Percentiles rank a stretch among this genome's conserved stretches.
phyloP scores from a whole-genome alignment of 2,888 invertebrate genomes.

The Lasioglossum calceatum region DNA sequence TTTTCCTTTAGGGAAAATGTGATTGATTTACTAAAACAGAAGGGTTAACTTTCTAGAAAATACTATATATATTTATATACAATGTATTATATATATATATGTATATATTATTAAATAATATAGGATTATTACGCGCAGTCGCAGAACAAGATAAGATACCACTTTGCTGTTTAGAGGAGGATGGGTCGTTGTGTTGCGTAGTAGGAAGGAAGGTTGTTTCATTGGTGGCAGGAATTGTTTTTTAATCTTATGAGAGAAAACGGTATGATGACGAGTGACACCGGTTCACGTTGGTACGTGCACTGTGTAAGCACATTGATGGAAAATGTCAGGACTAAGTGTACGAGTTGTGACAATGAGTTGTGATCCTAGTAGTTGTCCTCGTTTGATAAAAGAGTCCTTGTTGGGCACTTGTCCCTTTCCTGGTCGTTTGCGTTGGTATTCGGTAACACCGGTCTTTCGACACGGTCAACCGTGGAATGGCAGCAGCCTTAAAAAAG shows the following conservation, averaged over 20 bases:
- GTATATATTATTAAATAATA: conserved; percentile 1
- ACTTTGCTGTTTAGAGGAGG: conserved; percentile 35
- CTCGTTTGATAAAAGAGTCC: conserved; percentile 67
- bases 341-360: conserved; percentile 77
- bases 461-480: conserved; percentile 76
- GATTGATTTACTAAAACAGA: conserved; percentile 1
- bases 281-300: conserved; percentile 65
- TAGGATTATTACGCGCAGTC: conserved; percentile 48
- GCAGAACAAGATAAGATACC: conserved; percentile 43
- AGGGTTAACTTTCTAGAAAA: conserved; percentile 38
- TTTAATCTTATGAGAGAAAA: conserved; percentile 66
- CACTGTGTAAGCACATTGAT: conserved; percentile 65
- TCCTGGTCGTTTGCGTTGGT: conserved; percentile 55
- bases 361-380: conserved; percentile 81
- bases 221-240: conserved; percentile 53
- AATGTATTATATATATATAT: no score
- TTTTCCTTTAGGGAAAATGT: background rate
- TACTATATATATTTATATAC: background rate
- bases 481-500: conserved; percentile 86
- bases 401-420: conserved; percentile 44
- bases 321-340: conserved; percentile 80
- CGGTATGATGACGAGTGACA: conserved; percentile 70
- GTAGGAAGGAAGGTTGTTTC: conserved; percentile 60
- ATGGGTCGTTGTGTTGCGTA: conserved; percentile 67
- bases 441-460: conserved; percentile 49